Conservation (phyloP, 1,140 invertebrate genomes). For the Drusus annulatus region DNA sequence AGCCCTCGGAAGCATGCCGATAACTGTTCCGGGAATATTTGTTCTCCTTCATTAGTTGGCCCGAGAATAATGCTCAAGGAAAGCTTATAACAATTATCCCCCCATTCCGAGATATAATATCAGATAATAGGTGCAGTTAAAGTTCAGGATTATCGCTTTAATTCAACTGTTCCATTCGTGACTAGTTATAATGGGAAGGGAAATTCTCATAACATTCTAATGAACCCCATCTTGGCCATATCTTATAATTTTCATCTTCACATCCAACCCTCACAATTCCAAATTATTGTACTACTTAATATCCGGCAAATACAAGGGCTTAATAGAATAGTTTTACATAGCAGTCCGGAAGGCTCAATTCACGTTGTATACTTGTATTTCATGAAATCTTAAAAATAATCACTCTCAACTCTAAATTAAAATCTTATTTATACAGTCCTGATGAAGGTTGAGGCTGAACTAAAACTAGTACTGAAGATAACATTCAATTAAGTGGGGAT, state of each 20-base stretch:
- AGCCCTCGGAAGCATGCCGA: background rate
- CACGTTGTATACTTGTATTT: no score
- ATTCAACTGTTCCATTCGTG: constrained; percentile 32
- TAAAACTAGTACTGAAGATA: no score
- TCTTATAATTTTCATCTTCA: constrained; percentile 26
- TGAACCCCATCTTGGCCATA: constrained; percentile 16
- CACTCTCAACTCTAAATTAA: no score
- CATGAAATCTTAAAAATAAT: no score
- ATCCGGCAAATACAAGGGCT: background rate
- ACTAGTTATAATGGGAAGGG: constrained; percentile 22
- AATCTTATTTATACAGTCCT: no score
- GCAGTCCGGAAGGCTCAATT: no score
- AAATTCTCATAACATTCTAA: constrained; percentile 32
- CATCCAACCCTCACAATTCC: constrained; percentile 10
- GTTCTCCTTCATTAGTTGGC: constrained; percentile 51
- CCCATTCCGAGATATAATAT: constrained; percentile 38
- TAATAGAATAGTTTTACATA: no score
- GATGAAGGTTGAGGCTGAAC: no score
- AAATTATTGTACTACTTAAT: constrained; percentile 20
- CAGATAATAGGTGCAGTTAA: constrained; percentile 46
- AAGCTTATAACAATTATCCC: constrained; percentile 53
- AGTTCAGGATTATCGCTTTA: constrained; percentile 35
- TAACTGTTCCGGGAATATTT: constrained; percentile 11
- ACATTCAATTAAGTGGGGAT: no score
- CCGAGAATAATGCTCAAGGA: constrained; percentile 40